Evolutionary conservation across 92 coral and sea anemone species (phyloP), one percentile per base, ranked within the genome.

Genomic region (Parazoanthus darwini): DNA sequence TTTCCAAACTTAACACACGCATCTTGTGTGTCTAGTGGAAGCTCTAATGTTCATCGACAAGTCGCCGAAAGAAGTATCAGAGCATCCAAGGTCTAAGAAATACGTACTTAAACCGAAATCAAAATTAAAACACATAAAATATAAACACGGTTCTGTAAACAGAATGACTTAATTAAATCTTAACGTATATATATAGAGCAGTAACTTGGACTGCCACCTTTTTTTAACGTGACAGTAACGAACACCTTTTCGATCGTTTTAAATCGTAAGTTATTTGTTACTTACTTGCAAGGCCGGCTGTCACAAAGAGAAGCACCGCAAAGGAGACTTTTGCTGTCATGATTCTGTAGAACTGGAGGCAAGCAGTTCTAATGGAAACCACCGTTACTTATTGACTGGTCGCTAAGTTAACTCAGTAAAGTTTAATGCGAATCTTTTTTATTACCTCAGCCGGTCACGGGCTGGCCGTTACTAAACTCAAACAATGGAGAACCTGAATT

Each of bases 231-330:
- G 77, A 25, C 18, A 72, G 1, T 38, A 26, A 72, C 37, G 33
- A 72, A 29, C 42, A 39, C 42, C 42, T 39, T 39, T 39, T 39
- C 42, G 4, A 3, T 72, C 16, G 14, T 72, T 70, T 70, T 70
- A 37, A 70, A 6, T 66, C 72, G 5, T 66, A 48, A 11, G 11
- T 48, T 48, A 63, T 13, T 18, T 5, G 26, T 29, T 42, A 72
- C 77, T 72, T 29, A 72, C 77, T 72, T 72, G 77, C 77, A 72
- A 72, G 33, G 37, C 16, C 33, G 77, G 77, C 8, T 72, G 77
- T 72, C 37, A 72, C 37, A 38, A 72, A 42, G 33, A 72, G 77
- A 1, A 72, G 77, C 77, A 72, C 37, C 6, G 77, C 77, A 14
- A 72, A 72, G 42, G 77, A 18, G 37, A 15, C 42, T 29, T 72